These are phyloP conservation scores for Atrina japonica DNA, from an alignment of 2,888 invertebrate species.

Conservation along the genomic window DNA sequence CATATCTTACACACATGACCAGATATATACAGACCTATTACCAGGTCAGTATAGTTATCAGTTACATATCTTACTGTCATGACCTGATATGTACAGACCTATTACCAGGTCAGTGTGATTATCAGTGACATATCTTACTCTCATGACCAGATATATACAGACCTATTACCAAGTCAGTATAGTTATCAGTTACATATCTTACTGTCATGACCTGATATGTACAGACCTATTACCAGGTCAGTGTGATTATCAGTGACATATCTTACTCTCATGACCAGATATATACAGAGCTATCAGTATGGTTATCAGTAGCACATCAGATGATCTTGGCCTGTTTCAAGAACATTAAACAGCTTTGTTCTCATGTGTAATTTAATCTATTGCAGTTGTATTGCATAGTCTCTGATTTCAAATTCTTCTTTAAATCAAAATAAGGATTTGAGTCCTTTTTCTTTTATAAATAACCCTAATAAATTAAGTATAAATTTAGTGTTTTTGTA, in stretches of 20 bases:
- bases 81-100: constrained; percentile 85
- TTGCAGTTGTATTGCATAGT: no score
- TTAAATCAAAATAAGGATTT: no score
- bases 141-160: no score
- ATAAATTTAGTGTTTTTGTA: no score
- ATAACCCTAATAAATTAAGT: no score
- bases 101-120: constrained; percentile 84
- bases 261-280: neutral
- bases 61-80: constrained; percentile 89
- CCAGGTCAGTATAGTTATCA: constrained; percentile 84
- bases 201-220: constrained; percentile 85
- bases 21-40: constrained; percentile 85
- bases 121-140: neutral
- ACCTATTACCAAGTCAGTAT: no score
- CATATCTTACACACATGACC: constrained; percentile 89
- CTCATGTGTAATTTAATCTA: no score
- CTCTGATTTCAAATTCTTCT: no score
- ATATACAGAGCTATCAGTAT: no score
- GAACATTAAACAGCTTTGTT: no score
- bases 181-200: constrained; percentile 89
- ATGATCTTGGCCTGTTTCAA: constrained; percentile 88
- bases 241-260: neutral
- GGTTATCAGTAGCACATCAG: constrained; percentile 89
- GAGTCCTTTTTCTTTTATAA: no score
- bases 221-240: constrained; percentile 85